Evolutionary conservation across 2,113 vertebrate species (phyloP).

Genomic region (Sisor rabdophorus): DNA sequence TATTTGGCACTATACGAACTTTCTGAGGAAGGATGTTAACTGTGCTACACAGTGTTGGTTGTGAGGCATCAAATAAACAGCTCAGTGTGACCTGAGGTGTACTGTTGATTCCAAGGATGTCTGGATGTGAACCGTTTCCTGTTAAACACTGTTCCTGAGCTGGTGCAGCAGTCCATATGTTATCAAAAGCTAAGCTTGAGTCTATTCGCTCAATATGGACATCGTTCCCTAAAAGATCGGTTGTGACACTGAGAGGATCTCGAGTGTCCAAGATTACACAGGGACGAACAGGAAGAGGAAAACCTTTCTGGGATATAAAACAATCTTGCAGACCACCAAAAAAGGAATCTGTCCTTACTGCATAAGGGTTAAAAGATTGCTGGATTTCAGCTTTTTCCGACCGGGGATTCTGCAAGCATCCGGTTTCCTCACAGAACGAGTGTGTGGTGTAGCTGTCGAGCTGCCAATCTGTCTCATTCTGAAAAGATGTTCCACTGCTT

Average conservation of each 20-base stretch:
- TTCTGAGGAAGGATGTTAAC: slow-evolving; percentile 50
- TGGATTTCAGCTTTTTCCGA: slow-evolving; percentile 47
- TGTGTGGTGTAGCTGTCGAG: slow-evolving; percentile 68
- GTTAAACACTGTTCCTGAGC: slow-evolving; percentile 48
- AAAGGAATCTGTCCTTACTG: slow-evolving; percentile 50
- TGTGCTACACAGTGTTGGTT: slow-evolving; percentile 51
- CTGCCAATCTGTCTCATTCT: slow-evolving; percentile 65
- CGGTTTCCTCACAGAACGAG: slow-evolving; percentile 72
- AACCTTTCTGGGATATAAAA: slow-evolving; percentile 66
- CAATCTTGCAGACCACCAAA: slow-evolving; percentile 59
- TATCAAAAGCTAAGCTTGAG: slow-evolving; percentile 63
- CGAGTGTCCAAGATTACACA: slow-evolving; percentile 60
- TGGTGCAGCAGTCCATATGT: slow-evolving; percentile 62
- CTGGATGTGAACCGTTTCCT: slow-evolving; percentile 44
- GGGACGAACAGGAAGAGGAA: slow-evolving; percentile 57
- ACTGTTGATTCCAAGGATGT: slow-evolving; percentile 41
- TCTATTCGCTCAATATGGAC: slow-evolving; percentile 60
- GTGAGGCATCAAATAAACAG: slow-evolving; percentile 52
- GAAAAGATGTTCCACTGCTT: slow-evolving; percentile 54
- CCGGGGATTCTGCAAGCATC: slow-evolving; percentile 67
- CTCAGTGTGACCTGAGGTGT: slow-evolving; percentile 58
- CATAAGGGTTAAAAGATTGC: slow-evolving; percentile 41
- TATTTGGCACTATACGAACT: slow-evolving; percentile 61
- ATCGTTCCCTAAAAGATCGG: slow-evolving; percentile 54
- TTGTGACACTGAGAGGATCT: slow-evolving; percentile 62